Conservation (phyloP, 2,113 vertebrate species). For the Myotis lucifugus region DNA sequence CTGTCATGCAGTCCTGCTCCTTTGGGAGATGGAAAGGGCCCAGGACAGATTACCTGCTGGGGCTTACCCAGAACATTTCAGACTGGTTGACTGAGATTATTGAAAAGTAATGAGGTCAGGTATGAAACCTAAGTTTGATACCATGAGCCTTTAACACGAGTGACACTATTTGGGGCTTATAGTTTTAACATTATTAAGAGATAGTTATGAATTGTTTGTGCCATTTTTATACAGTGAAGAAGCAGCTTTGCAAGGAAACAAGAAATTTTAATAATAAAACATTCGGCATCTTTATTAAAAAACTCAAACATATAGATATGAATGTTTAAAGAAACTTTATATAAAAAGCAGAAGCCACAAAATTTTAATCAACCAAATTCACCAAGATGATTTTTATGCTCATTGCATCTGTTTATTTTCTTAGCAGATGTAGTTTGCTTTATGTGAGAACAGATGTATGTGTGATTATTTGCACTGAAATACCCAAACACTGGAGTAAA, state of each 20-base stretch:
- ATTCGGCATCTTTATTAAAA: not conserved
- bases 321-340: not conserved
- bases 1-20: not conserved
- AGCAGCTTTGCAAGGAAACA: not conserved
- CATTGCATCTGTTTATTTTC: constrained; percentile 83
- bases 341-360: constrained; percentile 65
- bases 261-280: not conserved
- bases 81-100: not conserved
- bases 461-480: constrained; percentile 84
- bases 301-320: not conserved
- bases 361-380: constrained; percentile 78
- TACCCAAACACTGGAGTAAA: constrained; percentile 82
- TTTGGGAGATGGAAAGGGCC: not conserved
- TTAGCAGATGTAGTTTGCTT: constrained; percentile 82
- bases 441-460: constrained; percentile 86
- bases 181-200: not conserved
- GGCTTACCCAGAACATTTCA: not conserved
- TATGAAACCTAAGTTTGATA: not conserved
- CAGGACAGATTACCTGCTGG: not conserved
- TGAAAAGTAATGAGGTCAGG: not conserved
- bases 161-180: not conserved
- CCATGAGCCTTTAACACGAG: not conserved
- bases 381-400: constrained; percentile 79
- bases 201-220: not conserved
- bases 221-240: not conserved